Conservation (phyloP, 2,888 invertebrate genomes). For the Thymelicus lineola region DNA sequence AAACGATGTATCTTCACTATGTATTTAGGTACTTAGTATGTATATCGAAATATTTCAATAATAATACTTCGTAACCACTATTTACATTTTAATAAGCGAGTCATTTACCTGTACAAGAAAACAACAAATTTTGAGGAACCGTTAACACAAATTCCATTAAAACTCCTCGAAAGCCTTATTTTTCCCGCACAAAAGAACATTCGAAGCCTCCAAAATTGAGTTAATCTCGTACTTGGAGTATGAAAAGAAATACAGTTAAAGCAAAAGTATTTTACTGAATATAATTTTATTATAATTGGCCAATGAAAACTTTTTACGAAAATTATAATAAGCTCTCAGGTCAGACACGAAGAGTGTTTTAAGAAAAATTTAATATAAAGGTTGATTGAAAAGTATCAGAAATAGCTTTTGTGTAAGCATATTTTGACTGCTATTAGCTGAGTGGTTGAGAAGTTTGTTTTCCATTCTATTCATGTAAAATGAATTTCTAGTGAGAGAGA, state of each 20-base stretch:
- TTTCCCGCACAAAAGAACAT: constrained; percentile 59
- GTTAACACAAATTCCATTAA: constrained; percentile 59
- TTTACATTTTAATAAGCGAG: constrained; percentile 1
- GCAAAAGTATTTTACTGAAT: constrained; percentile 21
- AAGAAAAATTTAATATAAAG: constrained; percentile 1
- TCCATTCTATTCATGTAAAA: too few relatives aligned
- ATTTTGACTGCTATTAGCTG: not conserved
- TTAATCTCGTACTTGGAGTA: constrained; percentile 56
- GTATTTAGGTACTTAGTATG: too few relatives aligned
- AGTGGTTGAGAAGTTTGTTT: too few relatives aligned
- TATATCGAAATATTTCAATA: not conserved
- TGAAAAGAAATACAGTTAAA: constrained; percentile 37
- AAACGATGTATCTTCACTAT: too few relatives aligned
- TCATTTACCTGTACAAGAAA: constrained; percentile 6
- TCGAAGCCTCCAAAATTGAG: constrained; percentile 65
- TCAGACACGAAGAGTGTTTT: constrained; percentile 3
- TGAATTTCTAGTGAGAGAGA: too few relatives aligned
- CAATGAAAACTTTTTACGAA: constrained; percentile 14
- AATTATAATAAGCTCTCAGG: constrained; percentile 7
- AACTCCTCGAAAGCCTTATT: constrained; percentile 53
- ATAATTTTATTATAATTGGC: constrained; percentile 20
- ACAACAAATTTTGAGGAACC: constrained; percentile 15
- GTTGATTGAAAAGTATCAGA: not conserved
- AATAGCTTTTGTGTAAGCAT: not conserved
- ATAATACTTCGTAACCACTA: not conserved